phyloP scores from a whole-genome alignment of 1,140 invertebrate species.

The Procambarus virginalis region DNA sequence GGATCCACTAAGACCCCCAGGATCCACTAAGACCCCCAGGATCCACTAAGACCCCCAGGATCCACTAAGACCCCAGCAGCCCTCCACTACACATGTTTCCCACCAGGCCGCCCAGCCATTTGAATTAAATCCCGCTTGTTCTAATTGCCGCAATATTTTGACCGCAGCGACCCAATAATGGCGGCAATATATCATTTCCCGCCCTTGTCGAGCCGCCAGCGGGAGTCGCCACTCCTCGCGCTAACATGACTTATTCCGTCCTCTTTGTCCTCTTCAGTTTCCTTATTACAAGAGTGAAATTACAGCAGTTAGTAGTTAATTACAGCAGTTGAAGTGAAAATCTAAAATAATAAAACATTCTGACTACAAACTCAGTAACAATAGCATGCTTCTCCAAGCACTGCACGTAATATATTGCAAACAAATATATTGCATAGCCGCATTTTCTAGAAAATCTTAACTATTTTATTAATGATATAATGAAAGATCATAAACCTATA shows the following conservation, averaged over 20 bases:
- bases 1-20: no score
- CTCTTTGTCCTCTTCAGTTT: background rate
- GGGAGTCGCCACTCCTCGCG: background rate
- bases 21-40: no score
- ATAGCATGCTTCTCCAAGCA: no score
- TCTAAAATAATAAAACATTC: no score
- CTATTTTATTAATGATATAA: no score
- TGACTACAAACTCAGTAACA: no score
- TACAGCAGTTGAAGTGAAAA: no score
- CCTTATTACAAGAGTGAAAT: background rate
- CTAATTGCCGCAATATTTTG: constrained; percentile 58
- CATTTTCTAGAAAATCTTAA: no score
- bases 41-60: background rate
- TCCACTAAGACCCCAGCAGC: background rate
- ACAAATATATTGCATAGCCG: no score
- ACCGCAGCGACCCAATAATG: constrained; percentile 53
- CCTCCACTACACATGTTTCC: background rate
- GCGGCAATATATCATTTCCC: constrained; percentile 40
- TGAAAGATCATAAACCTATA: no score
- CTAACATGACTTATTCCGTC: background rate
- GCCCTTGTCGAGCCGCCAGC: background rate
- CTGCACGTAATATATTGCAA: no score
- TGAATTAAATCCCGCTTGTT: constrained; percentile 55
- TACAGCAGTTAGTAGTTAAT: no score
- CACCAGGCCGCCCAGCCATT: constrained; percentile 20